These are phyloP conservation scores for Dolichotis patagonum DNA, from an alignment of 2,113 vertebrate genomes.

Conservation along the genomic window DNA sequence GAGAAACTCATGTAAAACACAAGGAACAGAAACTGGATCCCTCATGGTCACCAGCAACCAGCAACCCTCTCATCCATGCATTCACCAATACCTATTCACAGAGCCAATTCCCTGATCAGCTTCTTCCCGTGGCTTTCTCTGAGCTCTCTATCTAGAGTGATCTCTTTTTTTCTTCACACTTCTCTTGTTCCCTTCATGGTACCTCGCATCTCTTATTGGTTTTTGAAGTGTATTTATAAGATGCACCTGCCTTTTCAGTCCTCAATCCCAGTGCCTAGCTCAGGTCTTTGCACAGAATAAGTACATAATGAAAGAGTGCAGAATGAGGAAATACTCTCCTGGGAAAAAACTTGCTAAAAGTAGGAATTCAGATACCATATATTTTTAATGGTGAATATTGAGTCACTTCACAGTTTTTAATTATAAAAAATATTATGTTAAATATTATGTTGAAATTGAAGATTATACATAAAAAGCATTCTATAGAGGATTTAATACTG, in stretches of 20 bases:
- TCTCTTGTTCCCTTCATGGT: not conserved
- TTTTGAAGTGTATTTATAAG: not conserved
- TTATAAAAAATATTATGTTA: not conserved
- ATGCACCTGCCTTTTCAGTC: not conserved
- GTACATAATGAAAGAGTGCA: not conserved
- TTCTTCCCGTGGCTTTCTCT: not conserved
- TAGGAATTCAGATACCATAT: not conserved
- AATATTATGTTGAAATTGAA: constrained; percentile 40
- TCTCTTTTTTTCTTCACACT: not conserved
- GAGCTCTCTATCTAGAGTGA: not conserved
- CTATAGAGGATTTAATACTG: not conserved
- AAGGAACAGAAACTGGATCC: not conserved
- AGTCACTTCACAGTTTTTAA: not conserved
- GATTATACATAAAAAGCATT: not conserved
- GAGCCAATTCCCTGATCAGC: not conserved
- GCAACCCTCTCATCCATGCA: not conserved
- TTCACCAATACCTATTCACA: not conserved
- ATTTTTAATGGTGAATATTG: not conserved
- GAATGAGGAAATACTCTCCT: not conserved
- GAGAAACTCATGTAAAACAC: not conserved
- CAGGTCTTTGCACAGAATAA: not conserved
- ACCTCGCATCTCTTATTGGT: not conserved
- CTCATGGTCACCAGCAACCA: not conserved
- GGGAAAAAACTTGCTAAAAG: not conserved
- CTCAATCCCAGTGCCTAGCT: not conserved